Percentiles rank a stretch among this genome's conserved stretches.
Conservation (phyloP, 1,140 invertebrate genomes). For the Cydia fagiglandana region DNA sequence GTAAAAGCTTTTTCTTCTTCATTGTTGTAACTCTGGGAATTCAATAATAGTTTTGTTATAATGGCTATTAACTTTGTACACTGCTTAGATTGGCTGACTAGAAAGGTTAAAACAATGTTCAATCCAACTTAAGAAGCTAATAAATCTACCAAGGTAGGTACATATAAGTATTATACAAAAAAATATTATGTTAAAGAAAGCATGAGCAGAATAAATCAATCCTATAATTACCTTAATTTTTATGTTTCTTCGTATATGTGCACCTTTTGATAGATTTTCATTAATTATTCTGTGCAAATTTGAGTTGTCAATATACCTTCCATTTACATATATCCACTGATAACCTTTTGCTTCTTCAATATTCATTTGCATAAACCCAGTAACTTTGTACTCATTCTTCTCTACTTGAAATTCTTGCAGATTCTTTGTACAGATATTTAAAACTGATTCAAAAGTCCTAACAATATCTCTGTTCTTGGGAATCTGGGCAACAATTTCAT, state of each 20-base stretch:
- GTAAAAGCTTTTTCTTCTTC: constrained; percentile 48
- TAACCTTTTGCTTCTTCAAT: constrained; percentile 68
- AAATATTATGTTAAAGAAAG: too few relatives aligned
- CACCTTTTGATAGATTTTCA: constrained; percentile 57
- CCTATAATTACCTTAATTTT: constrained; percentile 49
- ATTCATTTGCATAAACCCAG: constrained; percentile 79
- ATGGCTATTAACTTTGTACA: neutral
- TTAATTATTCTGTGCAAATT: constrained; percentile 80
- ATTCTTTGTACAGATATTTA: constrained; percentile 65
- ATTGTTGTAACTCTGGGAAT: constrained; percentile 22
- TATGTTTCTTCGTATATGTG: constrained; percentile 33
- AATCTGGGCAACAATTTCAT: constrained; percentile 80
- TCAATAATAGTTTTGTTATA: neutral
- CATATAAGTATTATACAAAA: too few relatives aligned
- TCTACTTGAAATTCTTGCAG: constrained; percentile 76
- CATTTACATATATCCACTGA: constrained; percentile 84
- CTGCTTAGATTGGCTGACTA: too few relatives aligned
- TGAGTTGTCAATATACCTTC: constrained; percentile 77
- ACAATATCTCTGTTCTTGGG: constrained; percentile 78
- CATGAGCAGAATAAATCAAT: too few relatives aligned
- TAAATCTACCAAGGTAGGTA: too few relatives aligned
- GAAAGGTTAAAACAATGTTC: too few relatives aligned
- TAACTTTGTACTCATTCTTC: constrained; percentile 77
- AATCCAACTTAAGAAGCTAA: too few relatives aligned
- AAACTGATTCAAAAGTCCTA: constrained; percentile 78